Base-by-base conservation (phyloP, 2,113 vertebrate species). In the Antechinus stuartii region DNA sequence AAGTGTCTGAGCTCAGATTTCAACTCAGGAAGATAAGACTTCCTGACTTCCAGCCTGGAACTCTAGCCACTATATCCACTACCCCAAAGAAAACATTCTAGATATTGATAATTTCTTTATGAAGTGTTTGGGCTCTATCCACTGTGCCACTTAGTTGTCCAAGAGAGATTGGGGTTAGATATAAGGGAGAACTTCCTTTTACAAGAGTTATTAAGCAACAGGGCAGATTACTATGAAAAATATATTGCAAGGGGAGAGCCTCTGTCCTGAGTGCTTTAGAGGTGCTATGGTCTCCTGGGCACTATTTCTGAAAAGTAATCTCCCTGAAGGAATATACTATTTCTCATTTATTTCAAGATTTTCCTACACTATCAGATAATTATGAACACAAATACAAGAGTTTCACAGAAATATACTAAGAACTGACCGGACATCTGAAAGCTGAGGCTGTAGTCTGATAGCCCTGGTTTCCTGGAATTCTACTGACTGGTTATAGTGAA, bases 391-490 rank as follows among this genome's bases (percentile, higher is more conserved):
- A 42, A 42, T 42, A 22, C n/a, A 84, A 84, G n/a, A 23, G 68
- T 84, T 84, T 84, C n/a, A 84, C n/a, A 84, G 68, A 42, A 84
- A 42, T 84, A 84, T 23, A 23, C n/a, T 19, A 84, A 84, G 90
- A 27, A 10, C 46, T 50, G 47, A 47, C 25, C 5, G 27, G 47
- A 90, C 26, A 90, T 90, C 47, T 90, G 49, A 90, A 90, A 90
- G 90, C 50, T 52, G 90, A 90, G 90, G 49, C 46, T 90, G 90
- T 47, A 90, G 42, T 90, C 90, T 90, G 23, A 90, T 52, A 90
- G 46, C 46, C 50, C 90, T 52, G 49, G 50, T 90, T 90, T 90
- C 90, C 90, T 90, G 47, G 47, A 90, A 90, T 90, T 49, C 47
- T 49, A 26, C 90, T 50, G 90, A 90, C 90, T 90, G 47, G 49